These are phyloP conservation scores for Cotesia typhae DNA, from an alignment of 1,140 invertebrate genomes.

Conservation along the genomic window DNA sequence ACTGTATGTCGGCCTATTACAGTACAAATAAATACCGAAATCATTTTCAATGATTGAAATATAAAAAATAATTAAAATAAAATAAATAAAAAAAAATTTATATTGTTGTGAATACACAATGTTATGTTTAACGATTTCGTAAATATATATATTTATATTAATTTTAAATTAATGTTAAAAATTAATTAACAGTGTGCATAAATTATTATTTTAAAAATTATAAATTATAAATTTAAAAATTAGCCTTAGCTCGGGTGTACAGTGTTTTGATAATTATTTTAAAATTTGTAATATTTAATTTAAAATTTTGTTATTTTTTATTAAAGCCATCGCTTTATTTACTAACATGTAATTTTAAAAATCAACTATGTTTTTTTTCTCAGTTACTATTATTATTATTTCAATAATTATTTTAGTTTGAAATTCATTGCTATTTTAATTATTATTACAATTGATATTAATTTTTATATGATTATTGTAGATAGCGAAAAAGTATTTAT, in stretches of 20 bases:
- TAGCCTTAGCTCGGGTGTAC: constrained; percentile 31
- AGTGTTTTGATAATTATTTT: constrained; percentile 29
- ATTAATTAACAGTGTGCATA: neutral
- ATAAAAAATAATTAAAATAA: neutral
- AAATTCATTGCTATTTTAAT: no score
- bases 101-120: constrained; percentile 59
- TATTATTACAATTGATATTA: neutral
- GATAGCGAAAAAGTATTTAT: constrained; percentile 34
- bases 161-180: constrained; percentile 31
- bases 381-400: neutral
- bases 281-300: no score
- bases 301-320: constrained; percentile 15
- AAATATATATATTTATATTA: constrained; percentile 52
- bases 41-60: constrained; percentile 27
- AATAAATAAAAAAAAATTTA: constrained; percentile 47
- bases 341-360: constrained; percentile 13
- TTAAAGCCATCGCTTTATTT: constrained; percentile 17
- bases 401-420: neutral
- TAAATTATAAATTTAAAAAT: constrained; percentile 4
- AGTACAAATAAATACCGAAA: constrained; percentile 54
- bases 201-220: constrained; percentile 12
- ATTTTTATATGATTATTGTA: constrained; percentile 18
- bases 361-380: neutral
- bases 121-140: constrained; percentile 59
- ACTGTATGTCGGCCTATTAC: constrained; percentile 53